Conservation (phyloP, 1,140 invertebrate species). For the Brachionus plicatilis region DNA sequence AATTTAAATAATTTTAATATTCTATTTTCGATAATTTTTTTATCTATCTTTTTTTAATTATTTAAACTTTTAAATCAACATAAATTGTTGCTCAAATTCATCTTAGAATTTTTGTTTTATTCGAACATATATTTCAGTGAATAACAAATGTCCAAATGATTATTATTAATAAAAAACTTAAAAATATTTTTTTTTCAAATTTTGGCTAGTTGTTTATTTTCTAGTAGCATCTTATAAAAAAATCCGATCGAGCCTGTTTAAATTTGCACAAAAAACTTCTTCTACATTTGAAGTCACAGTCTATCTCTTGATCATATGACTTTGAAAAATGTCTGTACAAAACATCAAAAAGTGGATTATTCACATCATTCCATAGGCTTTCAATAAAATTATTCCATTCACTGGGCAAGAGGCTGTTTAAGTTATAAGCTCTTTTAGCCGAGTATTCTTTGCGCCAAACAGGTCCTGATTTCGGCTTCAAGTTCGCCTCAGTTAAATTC, state of each 20-base stretch:
- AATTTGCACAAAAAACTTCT: slow-evolving; percentile 23
- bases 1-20: no score
- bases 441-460: background rate
- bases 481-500: background rate
- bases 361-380: background rate
- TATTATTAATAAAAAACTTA: no score
- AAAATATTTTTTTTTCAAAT: background rate
- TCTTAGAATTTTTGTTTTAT: no score
- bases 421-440: background rate
- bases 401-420: background rate
- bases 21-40: no score
- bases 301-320: background rate
- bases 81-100: no score
- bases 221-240: slow-evolving; percentile 6
- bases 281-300: slow-evolving; percentile 7
- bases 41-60: no score
- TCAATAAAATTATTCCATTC: slow-evolving; percentile 11
- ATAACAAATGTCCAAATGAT: no score
- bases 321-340: background rate
- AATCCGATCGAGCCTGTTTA: background rate
- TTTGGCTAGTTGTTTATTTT: background rate
- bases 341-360: background rate
- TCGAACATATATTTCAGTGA: no score
- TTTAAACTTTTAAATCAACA: no score
- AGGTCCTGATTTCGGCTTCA: background rate